Conservation (phyloP, 2,797 vertebrate species). For the Poeciliopsis presidionis region DNA sequence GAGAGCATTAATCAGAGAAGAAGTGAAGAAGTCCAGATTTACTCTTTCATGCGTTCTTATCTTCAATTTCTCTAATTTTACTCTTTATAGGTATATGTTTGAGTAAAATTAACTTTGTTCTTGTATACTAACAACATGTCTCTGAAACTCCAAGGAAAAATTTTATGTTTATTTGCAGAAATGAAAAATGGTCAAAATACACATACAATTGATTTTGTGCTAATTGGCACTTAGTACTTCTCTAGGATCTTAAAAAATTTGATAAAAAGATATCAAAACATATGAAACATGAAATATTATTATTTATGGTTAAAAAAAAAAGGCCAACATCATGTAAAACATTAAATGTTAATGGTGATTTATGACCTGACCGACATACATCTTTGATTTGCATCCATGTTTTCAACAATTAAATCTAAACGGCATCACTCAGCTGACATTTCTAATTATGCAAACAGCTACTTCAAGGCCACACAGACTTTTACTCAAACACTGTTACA, state of each 20-base stretch:
- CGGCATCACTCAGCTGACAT: constrained; percentile 3
- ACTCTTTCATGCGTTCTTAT: not conserved
- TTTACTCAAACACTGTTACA: not conserved
- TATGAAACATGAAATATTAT: not conserved
- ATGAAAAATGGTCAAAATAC: too few relatives aligned
- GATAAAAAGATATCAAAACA: not conserved
- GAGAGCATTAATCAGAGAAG: not conserved
- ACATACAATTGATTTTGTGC: not conserved
- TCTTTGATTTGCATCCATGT: not conserved
- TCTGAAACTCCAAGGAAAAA: too few relatives aligned
- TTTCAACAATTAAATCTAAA: not conserved
- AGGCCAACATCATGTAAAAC: not conserved
- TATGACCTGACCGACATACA: not conserved
- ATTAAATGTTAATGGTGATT: not conserved
- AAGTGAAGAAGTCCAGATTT: not conserved
- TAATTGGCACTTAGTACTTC: not conserved
- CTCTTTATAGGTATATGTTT: too few relatives aligned
- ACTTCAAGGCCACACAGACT: not conserved
- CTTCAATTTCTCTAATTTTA: too few relatives aligned
- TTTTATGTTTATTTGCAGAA: too few relatives aligned
- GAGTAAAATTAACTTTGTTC: too few relatives aligned
- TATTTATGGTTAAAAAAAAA: not conserved
- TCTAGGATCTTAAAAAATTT: not conserved
- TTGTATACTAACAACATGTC: too few relatives aligned
- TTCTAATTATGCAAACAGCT: not conserved